Base-by-base conservation (phyloP, 2,888 invertebrate genomes). In the Zelleria hepariella region DNA sequence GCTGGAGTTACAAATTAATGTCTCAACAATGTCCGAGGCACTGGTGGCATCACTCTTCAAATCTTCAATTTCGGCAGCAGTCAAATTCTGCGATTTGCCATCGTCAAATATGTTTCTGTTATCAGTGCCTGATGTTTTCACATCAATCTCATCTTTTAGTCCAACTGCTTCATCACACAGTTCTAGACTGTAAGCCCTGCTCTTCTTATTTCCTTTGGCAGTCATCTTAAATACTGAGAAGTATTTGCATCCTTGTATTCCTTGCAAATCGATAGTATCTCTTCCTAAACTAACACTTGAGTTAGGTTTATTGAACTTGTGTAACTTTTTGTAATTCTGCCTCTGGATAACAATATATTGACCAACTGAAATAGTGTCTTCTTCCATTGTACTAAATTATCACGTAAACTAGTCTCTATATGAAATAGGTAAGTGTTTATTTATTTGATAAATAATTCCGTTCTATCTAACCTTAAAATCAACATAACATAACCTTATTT, bases 1-100 rank as follows among this genome's bases (percentile, higher is more conserved):
- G 66, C 93, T 94, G 18, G 98, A 98, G 75, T 98, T 98, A 63
- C 94, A 94, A 57, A 98, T 94, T 15, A 99, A 89, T 59, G 94
- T 94, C 63, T 92, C 94, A 5, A 98, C 93, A 65, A 98, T 96
- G 71, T 95, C 94, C 20, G 92, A 92, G 0, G 96, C 96, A 62
- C 93, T 93, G 23, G 91, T 86, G 26, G 96, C 94, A 66, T 93
- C 92, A 61, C 93, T 93, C 67, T 94, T 93, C 59, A 98, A 82
- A 58, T 92, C 92, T 62, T 93, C 91, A 58, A 98, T 98, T 72
- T 98, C 96, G 58, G 94, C 93, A 32, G 94, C 92, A 1, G 95
- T 93, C 5, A 98, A 80, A 63, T 93, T 92, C 82, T 98, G 98
- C 0, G 97, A 96, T 27, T 86, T 91, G 15, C 93, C 93, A 73